Evolutionary conservation across 2,797 vertebrate species (phyloP).

Genomic region (Tapirus indicus): DNA sequence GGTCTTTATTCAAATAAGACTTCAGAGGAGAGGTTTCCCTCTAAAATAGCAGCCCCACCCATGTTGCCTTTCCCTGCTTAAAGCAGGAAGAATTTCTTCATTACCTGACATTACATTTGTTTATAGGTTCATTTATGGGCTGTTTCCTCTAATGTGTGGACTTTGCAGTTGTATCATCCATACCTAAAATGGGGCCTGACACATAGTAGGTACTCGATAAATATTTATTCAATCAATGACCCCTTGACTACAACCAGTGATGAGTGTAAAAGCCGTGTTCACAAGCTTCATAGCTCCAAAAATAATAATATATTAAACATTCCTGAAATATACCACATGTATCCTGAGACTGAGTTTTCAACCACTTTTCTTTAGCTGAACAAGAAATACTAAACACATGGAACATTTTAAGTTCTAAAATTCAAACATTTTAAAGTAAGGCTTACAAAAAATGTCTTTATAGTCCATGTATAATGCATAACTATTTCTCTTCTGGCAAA

Average conservation of each 20-base stretch:
- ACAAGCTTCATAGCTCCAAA: slow-evolving; percentile 51
- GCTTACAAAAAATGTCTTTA: slow-evolving; percentile 75
- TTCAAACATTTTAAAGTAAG: slow-evolving; percentile 77
- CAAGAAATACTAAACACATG: slow-evolving; percentile 78
- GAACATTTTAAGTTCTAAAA: slow-evolving; percentile 78
- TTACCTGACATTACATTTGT: slow-evolving; percentile 46
- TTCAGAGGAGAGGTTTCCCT: background rate
- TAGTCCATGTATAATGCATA: slow-evolving; percentile 79
- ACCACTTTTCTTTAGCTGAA: slow-evolving; percentile 65
- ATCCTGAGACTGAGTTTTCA: slow-evolving; percentile 62
- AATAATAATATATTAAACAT: slow-evolving; percentile 64
- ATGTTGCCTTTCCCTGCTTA: slow-evolving; percentile 11
- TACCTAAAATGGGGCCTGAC: background rate
- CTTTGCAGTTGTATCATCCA: background rate
- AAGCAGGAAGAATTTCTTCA: slow-evolving; percentile 53
- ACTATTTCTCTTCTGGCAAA: slow-evolving; percentile 75
- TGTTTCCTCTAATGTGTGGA: background rate
- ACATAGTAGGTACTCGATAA: slow-evolving; percentile 30
- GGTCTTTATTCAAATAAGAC: slow-evolving; percentile 43
- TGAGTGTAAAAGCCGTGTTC: slow-evolving; percentile 16
- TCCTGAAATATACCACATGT: slow-evolving; percentile 61
- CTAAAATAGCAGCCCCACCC: background rate
- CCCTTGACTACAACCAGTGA: background rate
- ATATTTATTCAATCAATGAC: slow-evolving; percentile 16
- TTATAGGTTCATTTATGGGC: background rate